A percentile compares a stretch with the other conserved stretches of the same genome.
Evolutionary conservation across 2,888 invertebrate genomes (phyloP).

Genomic region (Trichopoda pennipes): DNA sequence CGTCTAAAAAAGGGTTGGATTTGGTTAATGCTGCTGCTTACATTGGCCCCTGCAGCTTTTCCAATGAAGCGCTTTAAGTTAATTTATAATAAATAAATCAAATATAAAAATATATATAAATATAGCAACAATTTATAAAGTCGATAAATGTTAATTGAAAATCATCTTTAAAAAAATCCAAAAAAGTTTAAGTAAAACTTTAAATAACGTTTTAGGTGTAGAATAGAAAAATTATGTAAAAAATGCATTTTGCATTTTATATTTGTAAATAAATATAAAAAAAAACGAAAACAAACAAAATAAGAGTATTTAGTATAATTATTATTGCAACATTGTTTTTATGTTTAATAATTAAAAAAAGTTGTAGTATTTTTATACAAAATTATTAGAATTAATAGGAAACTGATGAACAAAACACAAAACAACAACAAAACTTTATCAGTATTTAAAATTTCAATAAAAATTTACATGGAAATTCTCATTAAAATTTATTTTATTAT

Average conservation of each 20-base stretch:
- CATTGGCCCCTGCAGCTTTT: slow-evolving; percentile 82
- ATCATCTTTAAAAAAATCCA: slow-evolving; percentile 9
- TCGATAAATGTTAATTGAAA: slow-evolving; percentile 38
- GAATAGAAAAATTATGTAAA: slow-evolving; percentile 61
- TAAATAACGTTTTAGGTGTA: slow-evolving; percentile 31
- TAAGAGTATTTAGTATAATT: slow-evolving; percentile 29
- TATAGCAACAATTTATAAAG: slow-evolving; percentile 29
- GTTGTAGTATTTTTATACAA: slow-evolving; percentile 67
- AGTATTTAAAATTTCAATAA: slow-evolving; percentile 27
- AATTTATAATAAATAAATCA: slow-evolving; percentile 16
- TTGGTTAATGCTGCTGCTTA: slow-evolving; percentile 75
- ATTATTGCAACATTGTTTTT: slow-evolving; percentile 50
- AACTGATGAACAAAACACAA: slow-evolving; percentile 16
- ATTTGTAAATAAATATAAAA: slow-evolving; percentile 45
- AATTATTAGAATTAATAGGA: slow-evolving; percentile 53
- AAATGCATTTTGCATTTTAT: slow-evolving; percentile 59
- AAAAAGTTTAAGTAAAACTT: background rate
- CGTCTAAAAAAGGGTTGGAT: slow-evolving; percentile 63
- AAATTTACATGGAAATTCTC: slow-evolving; percentile 70
- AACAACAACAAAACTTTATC: slow-evolving; percentile 21
- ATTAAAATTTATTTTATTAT: background rate
- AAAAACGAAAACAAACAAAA: background rate
- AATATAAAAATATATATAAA: slow-evolving; percentile 25
- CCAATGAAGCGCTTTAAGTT: slow-evolving; percentile 82
- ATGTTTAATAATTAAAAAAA: slow-evolving; percentile 60